phyloP scores from a whole-genome alignment of 2,113 vertebrate genomes.

The Chloropsis hardwickii region DNA sequence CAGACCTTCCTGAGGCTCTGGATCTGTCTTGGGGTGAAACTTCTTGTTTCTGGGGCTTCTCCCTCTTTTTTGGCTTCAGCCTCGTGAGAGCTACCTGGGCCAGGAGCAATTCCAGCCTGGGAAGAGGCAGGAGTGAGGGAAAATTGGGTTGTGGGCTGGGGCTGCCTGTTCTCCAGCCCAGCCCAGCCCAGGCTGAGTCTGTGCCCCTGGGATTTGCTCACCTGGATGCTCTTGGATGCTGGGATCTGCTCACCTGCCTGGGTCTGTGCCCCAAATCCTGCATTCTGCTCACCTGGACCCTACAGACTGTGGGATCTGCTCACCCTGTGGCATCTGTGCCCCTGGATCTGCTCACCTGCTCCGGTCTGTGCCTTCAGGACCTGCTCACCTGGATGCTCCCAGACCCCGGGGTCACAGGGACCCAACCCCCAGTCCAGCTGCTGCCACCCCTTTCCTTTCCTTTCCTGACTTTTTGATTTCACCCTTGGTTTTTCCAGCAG shows the following conservation, averaged over 20 bases:
- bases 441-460: fast-evolving
- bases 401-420: not conserved
- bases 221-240: not conserved
- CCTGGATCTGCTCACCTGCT: not conserved
- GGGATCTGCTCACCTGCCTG: not conserved
- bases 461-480: not conserved
- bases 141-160: fast-evolving
- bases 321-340: not conserved
- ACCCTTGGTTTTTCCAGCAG: fast-evolving
- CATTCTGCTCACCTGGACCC: not conserved
- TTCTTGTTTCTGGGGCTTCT: not conserved
- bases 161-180: not conserved
- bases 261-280: not conserved
- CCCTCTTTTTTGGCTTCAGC: not conserved
- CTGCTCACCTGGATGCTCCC: not conserved
- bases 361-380: not conserved
- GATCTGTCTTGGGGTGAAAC: not conserved
- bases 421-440: not conserved
- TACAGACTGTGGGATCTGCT: not conserved
- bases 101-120: not conserved
- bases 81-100: not conserved
- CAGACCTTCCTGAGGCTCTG: not conserved
- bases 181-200: not conserved
- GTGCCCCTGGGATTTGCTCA: not conserved
- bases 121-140: not conserved